Evolutionary conservation across 2,113 vertebrate species (phyloP).

Genomic region (Dasyprocta punctata): DNA sequence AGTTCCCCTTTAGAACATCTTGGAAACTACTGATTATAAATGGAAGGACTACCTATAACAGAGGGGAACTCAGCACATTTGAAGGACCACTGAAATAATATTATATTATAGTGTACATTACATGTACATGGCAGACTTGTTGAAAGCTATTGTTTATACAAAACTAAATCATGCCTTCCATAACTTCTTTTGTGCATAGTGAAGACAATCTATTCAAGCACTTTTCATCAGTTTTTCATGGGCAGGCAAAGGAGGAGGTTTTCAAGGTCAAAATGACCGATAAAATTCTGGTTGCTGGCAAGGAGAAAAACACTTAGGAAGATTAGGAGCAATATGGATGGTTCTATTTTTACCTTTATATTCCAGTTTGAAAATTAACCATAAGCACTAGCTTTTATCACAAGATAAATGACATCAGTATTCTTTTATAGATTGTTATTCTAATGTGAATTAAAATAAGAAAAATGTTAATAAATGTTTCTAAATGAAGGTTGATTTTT

Average conservation of each 20-base stretch:
- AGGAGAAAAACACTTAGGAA: conserved; percentile 16
- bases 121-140: conserved; percentile 53
- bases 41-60: neutral
- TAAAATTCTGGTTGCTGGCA: neutral
- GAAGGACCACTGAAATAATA: conserved; percentile 40
- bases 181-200: neutral
- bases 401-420: neutral
- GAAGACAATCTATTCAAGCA: conserved; percentile 54
- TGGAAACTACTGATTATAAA: neutral
- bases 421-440: neutral
- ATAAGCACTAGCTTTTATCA: neutral
- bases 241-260: neutral
- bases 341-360: conserved; percentile 28
- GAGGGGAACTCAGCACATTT: conserved; percentile 27
- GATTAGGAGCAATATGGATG: neutral
- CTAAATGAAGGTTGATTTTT: conserved; percentile 42
- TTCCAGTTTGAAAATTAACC: conserved; percentile 12
- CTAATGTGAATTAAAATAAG: neutral
- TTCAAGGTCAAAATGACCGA: conserved; percentile 63
- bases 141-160: conserved; percentile 73
- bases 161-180: conserved; percentile 56
- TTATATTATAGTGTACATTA: conserved; percentile 56
- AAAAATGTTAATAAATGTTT: conserved; percentile 41
- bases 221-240: conserved; percentile 56
- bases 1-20: neutral